phyloP scores from a whole-genome alignment of 1,140 invertebrate species.

The Luehdorfia chinensis region DNA sequence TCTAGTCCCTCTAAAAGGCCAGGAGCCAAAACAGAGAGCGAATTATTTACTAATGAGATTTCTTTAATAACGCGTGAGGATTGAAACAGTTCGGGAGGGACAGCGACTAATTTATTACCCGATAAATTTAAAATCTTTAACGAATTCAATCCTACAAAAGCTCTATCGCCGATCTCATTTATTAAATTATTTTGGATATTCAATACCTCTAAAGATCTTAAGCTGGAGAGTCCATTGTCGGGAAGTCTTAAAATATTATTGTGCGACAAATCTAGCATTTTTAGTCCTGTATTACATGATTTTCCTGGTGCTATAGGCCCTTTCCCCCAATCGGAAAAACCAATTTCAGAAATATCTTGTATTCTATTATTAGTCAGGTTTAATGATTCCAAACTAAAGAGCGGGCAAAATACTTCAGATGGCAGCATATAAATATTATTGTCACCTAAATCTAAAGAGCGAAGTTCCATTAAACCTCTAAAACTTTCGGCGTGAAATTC shows the following conservation, averaged over 20 bases:
- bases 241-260: constrained; percentile 84
- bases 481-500: constrained; percentile 86
- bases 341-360: constrained; percentile 85
- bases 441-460: constrained; percentile 84
- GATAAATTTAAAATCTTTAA: constrained; percentile 86
- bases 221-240: constrained; percentile 83
- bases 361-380: constrained; percentile 89
- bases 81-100: constrained; percentile 87
- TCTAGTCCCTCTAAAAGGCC: constrained; percentile 87
- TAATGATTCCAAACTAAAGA: constrained; percentile 82
- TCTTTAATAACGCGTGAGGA: constrained; percentile 83
- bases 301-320: constrained; percentile 79
- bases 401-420: constrained; percentile 85
- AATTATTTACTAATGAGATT: constrained; percentile 89
- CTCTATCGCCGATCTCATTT: constrained; percentile 84
- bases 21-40: constrained; percentile 85
- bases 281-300: constrained; percentile 82
- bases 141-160: constrained; percentile 82
- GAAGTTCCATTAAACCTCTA: constrained; percentile 82
- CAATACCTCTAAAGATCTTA: constrained; percentile 82
- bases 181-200: constrained; percentile 86
- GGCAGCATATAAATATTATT: constrained; percentile 90
- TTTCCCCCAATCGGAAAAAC: constrained; percentile 84
- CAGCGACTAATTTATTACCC: constrained; percentile 85
- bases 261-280: constrained; percentile 84